Evolutionary conservation across 1,140 invertebrate species (phyloP).

Genomic region (Hydropsyche tenuis): DNA sequence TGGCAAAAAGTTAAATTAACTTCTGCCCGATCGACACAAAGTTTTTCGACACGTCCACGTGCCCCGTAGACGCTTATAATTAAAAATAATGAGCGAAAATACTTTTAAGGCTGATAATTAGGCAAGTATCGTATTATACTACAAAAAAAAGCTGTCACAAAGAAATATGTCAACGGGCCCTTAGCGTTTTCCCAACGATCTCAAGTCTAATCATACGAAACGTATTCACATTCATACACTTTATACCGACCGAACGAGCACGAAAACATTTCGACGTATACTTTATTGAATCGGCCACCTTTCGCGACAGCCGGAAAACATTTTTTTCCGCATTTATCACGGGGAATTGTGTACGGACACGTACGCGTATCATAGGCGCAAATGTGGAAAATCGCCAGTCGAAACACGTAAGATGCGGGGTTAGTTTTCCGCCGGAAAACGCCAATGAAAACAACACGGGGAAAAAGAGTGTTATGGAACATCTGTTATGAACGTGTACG

Average conservation of each 20-base stretch:
- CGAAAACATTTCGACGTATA: too few species aligned
- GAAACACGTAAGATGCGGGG: neutral
- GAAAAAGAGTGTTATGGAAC: neutral
- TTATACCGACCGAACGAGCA: too few species aligned
- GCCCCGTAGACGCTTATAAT: too few species aligned
- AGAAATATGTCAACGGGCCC: too few species aligned
- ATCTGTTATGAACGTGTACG: conserved; percentile 14
- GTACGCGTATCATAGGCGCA: neutral
- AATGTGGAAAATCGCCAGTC: neutral
- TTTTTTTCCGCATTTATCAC: neutral
- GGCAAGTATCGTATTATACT: neutral
- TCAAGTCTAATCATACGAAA: too few species aligned
- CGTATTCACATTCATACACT: too few species aligned
- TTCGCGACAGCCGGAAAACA: neutral
- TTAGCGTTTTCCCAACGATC: too few species aligned
- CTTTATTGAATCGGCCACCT: neutral
- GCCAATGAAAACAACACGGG: conserved; percentile 20
- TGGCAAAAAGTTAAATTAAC: conserved; percentile 43
- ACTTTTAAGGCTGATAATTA: neutral
- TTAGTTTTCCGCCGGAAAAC: conserved; percentile 22
- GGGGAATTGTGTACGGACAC: neutral
- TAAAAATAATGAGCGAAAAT: neutral
- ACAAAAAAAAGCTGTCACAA: too few species aligned
- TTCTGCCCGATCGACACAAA: conserved; percentile 35
- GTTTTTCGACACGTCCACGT: conserved; percentile 19